phyloP scores from a whole-genome alignment of 2,113 vertebrate species.

The Polypterus bichir region DNA sequence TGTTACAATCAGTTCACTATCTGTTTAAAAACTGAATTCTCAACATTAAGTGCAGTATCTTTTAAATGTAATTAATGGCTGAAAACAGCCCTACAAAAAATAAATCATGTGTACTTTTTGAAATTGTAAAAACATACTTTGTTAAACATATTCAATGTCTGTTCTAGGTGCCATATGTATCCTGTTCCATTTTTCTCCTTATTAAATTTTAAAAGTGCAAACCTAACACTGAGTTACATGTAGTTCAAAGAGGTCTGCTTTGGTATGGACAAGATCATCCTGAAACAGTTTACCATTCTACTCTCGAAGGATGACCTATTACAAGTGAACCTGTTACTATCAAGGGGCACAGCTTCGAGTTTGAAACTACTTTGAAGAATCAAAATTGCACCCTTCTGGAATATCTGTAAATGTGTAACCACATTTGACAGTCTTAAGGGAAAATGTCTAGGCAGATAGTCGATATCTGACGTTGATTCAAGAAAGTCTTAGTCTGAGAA shows the following conservation, averaged over 20 bases:
- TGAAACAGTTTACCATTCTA: not conserved
- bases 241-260: not conserved
- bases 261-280: not conserved
- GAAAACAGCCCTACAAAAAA: too few relatives aligned
- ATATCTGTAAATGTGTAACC: not conserved
- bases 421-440: constrained; percentile 4
- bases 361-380: not conserved
- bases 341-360: not conserved
- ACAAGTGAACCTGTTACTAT: not conserved
- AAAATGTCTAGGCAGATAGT: constrained; percentile 2
- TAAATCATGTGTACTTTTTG: too few relatives aligned
- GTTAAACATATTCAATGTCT: too few relatives aligned
- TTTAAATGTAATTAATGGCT: too few relatives aligned
- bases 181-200: too few relatives aligned
- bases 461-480: constrained; percentile 1
- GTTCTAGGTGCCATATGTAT: too few relatives aligned
- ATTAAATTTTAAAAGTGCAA: too few relatives aligned
- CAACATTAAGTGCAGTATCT: too few relatives aligned
- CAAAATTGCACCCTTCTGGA: not conserved
- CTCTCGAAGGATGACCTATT: not conserved
- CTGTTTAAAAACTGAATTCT: too few relatives aligned
- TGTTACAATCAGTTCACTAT: too few relatives aligned
- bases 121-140: too few relatives aligned
- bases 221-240: not conserved
- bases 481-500: constrained; percentile 8